Percentiles rank a stretch among this genome's conserved stretches.
Conservation (phyloP, 2,113 vertebrate species). For the Solenodon paradoxus region DNA sequence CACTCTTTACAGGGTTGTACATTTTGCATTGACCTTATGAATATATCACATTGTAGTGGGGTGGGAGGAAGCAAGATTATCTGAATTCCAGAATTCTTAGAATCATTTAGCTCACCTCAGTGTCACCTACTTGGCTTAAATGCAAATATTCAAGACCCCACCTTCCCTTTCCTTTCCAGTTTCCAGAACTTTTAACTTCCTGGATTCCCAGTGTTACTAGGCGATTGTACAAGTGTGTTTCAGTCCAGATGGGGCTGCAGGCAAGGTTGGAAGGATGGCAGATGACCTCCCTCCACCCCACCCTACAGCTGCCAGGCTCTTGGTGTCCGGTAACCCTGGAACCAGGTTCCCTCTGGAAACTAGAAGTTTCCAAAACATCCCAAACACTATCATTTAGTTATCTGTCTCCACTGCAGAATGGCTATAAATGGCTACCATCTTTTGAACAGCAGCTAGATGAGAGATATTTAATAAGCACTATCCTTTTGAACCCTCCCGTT, state of each 20-base stretch:
- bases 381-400: background rate
- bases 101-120: background rate
- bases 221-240: background rate
- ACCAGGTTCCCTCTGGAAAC: background rate
- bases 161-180: constrained; percentile 6
- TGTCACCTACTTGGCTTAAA: background rate
- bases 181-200: constrained; percentile 22
- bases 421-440: background rate
- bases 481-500: background rate
- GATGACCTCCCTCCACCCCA: background rate
- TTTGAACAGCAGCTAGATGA: background rate
- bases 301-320: background rate
- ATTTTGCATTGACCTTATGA: background rate
- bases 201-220: constrained; percentile 19
- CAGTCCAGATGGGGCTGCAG: background rate
- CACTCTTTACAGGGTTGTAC: background rate
- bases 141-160: background rate
- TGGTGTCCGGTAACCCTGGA: background rate
- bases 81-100: background rate
- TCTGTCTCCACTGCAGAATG: background rate
- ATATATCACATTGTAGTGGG: background rate
- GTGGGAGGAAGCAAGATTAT: no score
- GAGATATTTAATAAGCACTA: background rate
- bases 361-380: background rate
- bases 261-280: background rate